phyloP scores from a whole-genome alignment of 2,113 vertebrate genomes.

The Channa maculata region DNA sequence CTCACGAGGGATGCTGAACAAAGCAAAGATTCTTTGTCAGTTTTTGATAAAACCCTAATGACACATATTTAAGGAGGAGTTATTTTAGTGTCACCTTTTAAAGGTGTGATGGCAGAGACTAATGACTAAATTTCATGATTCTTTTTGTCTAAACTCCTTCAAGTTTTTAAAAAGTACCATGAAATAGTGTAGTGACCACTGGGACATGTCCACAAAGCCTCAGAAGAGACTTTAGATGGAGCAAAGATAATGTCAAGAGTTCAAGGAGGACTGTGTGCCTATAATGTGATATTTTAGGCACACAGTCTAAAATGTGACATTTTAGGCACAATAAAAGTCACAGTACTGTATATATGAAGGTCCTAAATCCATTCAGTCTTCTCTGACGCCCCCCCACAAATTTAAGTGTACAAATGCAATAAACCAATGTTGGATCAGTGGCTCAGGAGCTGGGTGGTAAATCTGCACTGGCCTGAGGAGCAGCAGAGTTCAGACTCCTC shows the following conservation, averaged over 20 bases:
- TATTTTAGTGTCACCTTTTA: slow-evolving; percentile 9
- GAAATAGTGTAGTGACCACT: not conserved
- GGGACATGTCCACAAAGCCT: not conserved
- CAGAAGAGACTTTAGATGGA: not conserved
- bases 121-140: not conserved
- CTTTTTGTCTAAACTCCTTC: not conserved
- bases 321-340: slow-evolving; percentile 48
- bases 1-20: not conserved
- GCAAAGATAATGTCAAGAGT: not conserved
- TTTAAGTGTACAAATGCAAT: slow-evolving; percentile 34
- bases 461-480: slow-evolving; percentile 46
- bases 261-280: not conserved
- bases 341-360: slow-evolving; percentile 13
- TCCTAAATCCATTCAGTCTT: slow-evolving; percentile 11
- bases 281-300: slow-evolving; percentile 38
- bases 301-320: slow-evolving; percentile 14
- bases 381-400: slow-evolving; percentile 1
- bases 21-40: not conserved
- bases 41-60: not conserved
- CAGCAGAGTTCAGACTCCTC: slow-evolving; percentile 40
- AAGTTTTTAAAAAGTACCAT: not conserved
- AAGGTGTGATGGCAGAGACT: not conserved
- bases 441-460: not conserved
- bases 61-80: not conserved
- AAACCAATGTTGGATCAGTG: slow-evolving; percentile 3